Percentiles rank a stretch among this genome's conserved stretches.
These are phyloP conservation scores for Orthonyx spaldingii DNA, from an alignment of 2,113 vertebrate species.

Conservation along the genomic window DNA sequence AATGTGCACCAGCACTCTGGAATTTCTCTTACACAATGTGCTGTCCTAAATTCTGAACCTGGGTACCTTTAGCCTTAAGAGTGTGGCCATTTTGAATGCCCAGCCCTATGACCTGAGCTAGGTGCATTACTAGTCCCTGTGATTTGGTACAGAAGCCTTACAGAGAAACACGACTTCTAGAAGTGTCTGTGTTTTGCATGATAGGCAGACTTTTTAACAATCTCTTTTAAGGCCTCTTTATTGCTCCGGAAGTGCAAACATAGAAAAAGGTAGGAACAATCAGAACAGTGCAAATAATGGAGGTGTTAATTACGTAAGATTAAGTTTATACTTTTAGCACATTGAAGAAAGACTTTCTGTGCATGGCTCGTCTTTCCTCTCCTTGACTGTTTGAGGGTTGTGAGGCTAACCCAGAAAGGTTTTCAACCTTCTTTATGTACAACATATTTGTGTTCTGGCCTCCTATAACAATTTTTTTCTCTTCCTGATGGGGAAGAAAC, in stretches of 20 bases:
- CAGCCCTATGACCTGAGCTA: background rate
- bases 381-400: background rate
- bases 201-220: background rate
- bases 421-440: background rate
- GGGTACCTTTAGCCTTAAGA: background rate
- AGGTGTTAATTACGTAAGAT: constrained; percentile 23
- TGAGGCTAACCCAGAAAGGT: background rate
- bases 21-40: background rate
- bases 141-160: background rate
- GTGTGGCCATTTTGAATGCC: background rate
- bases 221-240: background rate
- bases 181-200: background rate
- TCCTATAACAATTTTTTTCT: background rate
- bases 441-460: background rate
- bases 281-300: constrained; percentile 1
- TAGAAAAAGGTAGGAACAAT: background rate
- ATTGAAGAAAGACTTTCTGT: background rate
- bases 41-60: background rate
- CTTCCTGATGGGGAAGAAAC: background rate
- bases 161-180: background rate
- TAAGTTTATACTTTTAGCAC: constrained; percentile 1
- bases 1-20: background rate
- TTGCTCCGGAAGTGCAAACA: constrained; percentile 5
- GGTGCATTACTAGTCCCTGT: rapidly evolving
- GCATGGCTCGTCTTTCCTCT: background rate